phyloP scores from a whole-genome alignment of 2,113 vertebrate genomes.

The Oreochromis aureus region DNA sequence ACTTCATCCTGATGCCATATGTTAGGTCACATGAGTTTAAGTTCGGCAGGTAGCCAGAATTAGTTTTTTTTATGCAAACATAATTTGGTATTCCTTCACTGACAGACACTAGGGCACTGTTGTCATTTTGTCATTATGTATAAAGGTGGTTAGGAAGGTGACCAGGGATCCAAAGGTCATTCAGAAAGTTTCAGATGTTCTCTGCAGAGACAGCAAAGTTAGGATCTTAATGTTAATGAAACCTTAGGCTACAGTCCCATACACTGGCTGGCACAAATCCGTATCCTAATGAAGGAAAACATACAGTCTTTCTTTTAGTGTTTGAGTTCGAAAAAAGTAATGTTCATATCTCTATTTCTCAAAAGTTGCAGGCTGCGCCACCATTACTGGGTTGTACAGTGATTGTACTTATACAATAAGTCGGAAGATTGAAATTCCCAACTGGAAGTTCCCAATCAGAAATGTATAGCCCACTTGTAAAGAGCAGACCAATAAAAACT shows the following conservation, averaged over 20 bases:
- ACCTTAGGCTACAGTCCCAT: background rate
- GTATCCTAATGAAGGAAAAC: background rate
- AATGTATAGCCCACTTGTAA: background rate
- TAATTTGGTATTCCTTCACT: background rate
- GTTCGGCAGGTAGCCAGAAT: background rate
- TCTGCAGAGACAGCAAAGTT: background rate
- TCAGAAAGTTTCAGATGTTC: background rate
- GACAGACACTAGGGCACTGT: background rate
- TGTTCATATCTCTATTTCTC: background rate
- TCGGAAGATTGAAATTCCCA: background rate
- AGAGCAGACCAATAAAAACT: background rate
- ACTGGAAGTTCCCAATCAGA: background rate
- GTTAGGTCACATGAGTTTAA: background rate
- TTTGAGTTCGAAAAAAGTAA: background rate
- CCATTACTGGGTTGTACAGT: background rate
- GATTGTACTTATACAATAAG: background rate
- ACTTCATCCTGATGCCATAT: background rate
- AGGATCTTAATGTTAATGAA: accelerated
- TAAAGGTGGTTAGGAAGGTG: background rate
- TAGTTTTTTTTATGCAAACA: background rate
- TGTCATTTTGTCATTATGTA: background rate
- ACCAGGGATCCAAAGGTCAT: background rate
- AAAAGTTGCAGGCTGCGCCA: background rate
- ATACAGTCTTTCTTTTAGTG: background rate
- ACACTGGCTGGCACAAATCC: background rate